Evolutionary conservation across 2,797 vertebrate species (phyloP).

Genomic region (Telmatherina bonti): DNA sequence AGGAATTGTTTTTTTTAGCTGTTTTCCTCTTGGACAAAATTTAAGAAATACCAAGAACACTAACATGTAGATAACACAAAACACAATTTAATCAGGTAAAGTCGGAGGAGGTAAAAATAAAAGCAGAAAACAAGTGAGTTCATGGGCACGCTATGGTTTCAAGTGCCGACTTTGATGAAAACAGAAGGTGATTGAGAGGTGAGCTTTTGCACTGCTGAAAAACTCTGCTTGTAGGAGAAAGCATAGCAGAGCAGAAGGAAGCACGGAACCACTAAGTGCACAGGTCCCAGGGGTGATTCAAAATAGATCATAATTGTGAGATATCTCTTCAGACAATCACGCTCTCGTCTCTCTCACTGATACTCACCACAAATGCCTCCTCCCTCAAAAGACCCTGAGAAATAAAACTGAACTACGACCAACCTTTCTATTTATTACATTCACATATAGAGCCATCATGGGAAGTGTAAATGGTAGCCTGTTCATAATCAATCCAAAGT

Average conservation of each 20-base stretch:
- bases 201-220: constrained; percentile 36
- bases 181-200: constrained; percentile 50
- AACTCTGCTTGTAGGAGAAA: constrained; percentile 17
- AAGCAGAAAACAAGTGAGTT: constrained; percentile 14
- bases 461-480: no score
- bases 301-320: constrained; percentile 64
- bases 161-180: constrained; percentile 54
- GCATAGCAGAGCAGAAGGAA: constrained; percentile 24
- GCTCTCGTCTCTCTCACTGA: constrained; percentile 23
- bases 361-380: constrained; percentile 12
- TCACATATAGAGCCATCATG: no score
- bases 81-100: not conserved
- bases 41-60: not conserved
- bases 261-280: constrained; percentile 44
- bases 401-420: constrained; percentile 8
- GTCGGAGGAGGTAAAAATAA: not conserved
- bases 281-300: constrained; percentile 54
- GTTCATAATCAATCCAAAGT: no score
- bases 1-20: not conserved
- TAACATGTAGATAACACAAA: not conserved
- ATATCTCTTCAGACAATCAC: constrained; percentile 48
- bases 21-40: not conserved
- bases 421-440: no score
- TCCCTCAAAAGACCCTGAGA: constrained; percentile 4
- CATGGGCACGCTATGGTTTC: constrained; percentile 37